Evolutionary conservation across 2,113 vertebrate genomes (phyloP).

Genomic region (Mohoua ochrocephala): DNA sequence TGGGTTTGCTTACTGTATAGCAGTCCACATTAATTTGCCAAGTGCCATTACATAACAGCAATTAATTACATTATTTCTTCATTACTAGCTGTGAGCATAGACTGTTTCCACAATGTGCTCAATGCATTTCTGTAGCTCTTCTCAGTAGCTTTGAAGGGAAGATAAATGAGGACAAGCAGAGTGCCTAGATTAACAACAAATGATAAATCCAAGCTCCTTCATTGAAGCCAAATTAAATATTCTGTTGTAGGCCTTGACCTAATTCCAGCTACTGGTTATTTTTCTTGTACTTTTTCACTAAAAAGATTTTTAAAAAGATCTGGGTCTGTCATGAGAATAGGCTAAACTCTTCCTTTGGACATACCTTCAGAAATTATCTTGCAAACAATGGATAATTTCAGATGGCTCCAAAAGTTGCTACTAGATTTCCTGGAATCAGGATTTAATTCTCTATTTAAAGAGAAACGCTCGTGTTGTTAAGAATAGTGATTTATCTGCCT

Average conservation of each 20-base stretch:
- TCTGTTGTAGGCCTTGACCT: background rate
- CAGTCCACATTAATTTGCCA: background rate
- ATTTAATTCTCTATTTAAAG: background rate
- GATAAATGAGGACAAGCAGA: conserved; percentile 23
- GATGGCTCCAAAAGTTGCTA: background rate
- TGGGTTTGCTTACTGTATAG: background rate
- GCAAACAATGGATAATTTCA: background rate
- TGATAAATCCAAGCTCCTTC: conserved; percentile 10
- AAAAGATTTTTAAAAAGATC: background rate
- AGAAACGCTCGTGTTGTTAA: background rate
- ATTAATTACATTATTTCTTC: conserved; percentile 53
- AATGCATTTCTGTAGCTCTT: background rate
- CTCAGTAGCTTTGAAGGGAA: background rate
- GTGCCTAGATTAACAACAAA: background rate
- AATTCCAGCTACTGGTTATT: background rate
- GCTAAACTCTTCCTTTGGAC: background rate
- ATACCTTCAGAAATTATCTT: background rate
- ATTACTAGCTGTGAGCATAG: background rate
- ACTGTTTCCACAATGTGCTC: background rate
- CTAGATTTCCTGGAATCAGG: background rate
- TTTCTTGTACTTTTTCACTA: background rate
- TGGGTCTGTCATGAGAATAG: background rate
- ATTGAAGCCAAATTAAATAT: background rate
- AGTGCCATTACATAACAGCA: conserved; percentile 23
- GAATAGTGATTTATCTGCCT: background rate